Evolutionary conservation across 2,797 vertebrate species (phyloP), one percentile per base, ranked within the genome.

Genomic region (Artibeus jamaicensis): DNA sequence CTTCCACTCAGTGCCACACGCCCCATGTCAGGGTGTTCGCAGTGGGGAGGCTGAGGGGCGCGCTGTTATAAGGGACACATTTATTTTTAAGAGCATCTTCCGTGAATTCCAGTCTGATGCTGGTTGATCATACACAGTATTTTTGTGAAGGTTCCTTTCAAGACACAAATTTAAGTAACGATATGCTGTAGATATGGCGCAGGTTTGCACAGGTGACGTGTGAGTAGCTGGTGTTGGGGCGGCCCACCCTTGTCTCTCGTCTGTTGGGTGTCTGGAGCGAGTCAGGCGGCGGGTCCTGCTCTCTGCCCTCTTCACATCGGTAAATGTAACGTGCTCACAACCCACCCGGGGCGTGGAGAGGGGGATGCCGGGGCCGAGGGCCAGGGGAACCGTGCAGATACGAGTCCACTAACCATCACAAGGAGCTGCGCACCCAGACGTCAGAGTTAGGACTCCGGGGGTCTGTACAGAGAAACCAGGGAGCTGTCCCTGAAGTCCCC

Each of bases 271-370:
- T 39, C 53, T 22, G 50, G 70, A 46, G 26, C 18, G 16, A 4
- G 22, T 2, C 11, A 16, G 26, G 5, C 7, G 2, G 1, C 0
- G 19, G 39, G 24, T 9, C 2, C 19, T n/a, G 8, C 32, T 34
- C 32, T 37, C 11, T 19, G 22, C 21, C 55, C 44, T 39, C 29
- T 26, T 16, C 6, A 2, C 8, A 8, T 6, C 0, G 16, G 4
- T 15, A 39, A 29, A 50, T 4, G 1, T 7, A 29, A 50, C 6
- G 1, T 7, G 39, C 34, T 71, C 21, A 9, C 5, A n/a, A 9
- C 24, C 1, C 22, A 9, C 26, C 76, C 14, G 5, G 24, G 24
- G 29, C 6, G 10, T 5, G 50, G 55, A 68, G 5, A 0, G 3
- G 53, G 53, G 55, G n/a, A 19, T 34, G 57, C 11, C 2, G 15